phyloP scores from a whole-genome alignment of 1,140 invertebrate species.

The Bicyclus anynana region DNA sequence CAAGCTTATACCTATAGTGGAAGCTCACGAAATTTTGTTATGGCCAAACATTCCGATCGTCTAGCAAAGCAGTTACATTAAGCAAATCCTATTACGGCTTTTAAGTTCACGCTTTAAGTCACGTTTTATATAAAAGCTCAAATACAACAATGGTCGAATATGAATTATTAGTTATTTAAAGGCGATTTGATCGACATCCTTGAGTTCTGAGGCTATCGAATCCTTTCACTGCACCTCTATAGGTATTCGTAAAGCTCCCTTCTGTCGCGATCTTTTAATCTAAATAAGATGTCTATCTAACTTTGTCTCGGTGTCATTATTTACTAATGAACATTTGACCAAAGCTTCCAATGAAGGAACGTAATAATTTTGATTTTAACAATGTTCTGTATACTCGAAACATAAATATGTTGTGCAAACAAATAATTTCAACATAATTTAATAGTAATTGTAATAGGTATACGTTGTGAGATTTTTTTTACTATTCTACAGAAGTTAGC shows the following conservation, averaged over 20 bases:
- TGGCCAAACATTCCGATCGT: neutral
- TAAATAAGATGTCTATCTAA: too few relatives aligned
- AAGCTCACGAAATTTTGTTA: neutral
- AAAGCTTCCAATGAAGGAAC: too few relatives aligned
- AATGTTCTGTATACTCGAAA: too few relatives aligned
- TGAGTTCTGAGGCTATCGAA: slow-evolving; percentile 9
- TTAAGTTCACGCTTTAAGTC: slow-evolving; percentile 13
- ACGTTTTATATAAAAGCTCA: slow-evolving; percentile 15
- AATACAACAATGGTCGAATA: slow-evolving; percentile 6
- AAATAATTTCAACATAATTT: too few relatives aligned
- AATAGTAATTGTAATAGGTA: too few relatives aligned
- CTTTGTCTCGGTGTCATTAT: too few relatives aligned
- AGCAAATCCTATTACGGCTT: slow-evolving; percentile 8
- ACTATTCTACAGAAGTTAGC: too few relatives aligned
- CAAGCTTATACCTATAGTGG: neutral
- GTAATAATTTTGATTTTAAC: too few relatives aligned
- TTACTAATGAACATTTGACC: too few relatives aligned
- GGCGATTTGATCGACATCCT: slow-evolving; percentile 17
- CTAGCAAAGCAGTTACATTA: neutral
- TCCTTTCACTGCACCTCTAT: neutral
- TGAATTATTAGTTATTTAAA: slow-evolving; percentile 14
- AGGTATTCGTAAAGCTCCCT: neutral
- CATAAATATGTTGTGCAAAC: too few relatives aligned
- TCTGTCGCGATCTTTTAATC: neutral
- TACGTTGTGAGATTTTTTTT: too few relatives aligned